Base-by-base conservation (phyloP, 2,888 invertebrate genomes). In the Rosalia funebris region DNA sequence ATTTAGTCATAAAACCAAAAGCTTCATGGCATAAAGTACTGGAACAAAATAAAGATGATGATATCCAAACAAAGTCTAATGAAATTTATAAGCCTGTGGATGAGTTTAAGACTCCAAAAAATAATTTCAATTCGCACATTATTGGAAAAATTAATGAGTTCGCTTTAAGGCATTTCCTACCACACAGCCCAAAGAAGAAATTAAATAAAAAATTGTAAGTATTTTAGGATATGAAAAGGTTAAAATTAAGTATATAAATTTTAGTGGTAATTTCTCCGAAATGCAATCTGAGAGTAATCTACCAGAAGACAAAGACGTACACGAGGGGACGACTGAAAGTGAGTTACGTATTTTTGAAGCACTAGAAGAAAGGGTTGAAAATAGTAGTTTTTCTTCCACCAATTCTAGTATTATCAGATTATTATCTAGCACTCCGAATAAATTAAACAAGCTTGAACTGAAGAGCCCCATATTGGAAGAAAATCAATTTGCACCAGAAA, bases 301-400 rank as follows among this genome's bases (percentile, higher is more conserved):
- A 11, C 12, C 17, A 42, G 42, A 11, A 42, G 19, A 37, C 14
- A 19, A 50, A 14, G 3, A 10, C 11, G n/a, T 12, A n/a, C 14
- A 7, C 54, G 20, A 31, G 11, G 56, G 53, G 16, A 19, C 41
- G 11, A 53, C 76, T 12, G 79, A 79, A 57, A 88, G 87, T 25
- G 91, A 92, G 74, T 84, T 92, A 63, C 86, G 87, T 61, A 86
- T 92, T 74, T 94, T 94, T 81, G 92, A 94, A 74, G 77, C 90
- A 3, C 80, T 94, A 31, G 93, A 94, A 80, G 86, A 88, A 71
- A 90, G 90, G 78, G 89, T 89, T 73, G 89, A 90, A 2, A 83
- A 87, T 44, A 89, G 90, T 15, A 91, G 90, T 74, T 91, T 93
- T 69, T 88, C 87, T 56, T 81, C 81, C 1, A 79, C 79, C 1